A percentile compares a stretch with the other conserved stretches of the same genome.
Conservation (phyloP, 2,888 invertebrate species). For the Dyspetes luteomarginatus region DNA sequence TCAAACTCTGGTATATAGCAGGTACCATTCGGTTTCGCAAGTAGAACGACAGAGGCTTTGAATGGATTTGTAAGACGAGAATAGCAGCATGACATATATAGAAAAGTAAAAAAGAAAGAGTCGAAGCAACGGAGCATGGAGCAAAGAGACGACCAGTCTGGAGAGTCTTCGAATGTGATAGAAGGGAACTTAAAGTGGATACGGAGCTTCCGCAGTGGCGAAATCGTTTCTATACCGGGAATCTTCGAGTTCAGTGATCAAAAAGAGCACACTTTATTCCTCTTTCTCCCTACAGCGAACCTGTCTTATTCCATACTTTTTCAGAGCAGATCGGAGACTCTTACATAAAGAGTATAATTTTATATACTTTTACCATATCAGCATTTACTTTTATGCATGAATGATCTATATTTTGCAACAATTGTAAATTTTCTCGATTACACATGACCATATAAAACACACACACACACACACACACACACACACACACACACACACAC, state of each 20-base stretch:
- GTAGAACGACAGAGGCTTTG: conserved; percentile 21
- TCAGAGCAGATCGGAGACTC: too few relatives aligned
- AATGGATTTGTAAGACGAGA: conserved; percentile 29
- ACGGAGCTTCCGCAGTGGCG: conserved; percentile 23
- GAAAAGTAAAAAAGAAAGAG: background rate
- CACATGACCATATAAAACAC: too few relatives aligned
- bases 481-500: too few relatives aligned
- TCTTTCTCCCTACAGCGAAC: background rate
- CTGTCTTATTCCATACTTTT: too few relatives aligned
- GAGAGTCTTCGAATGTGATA: conserved; percentile 16
- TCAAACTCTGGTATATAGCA: background rate
- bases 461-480: too few relatives aligned
- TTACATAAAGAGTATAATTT: too few relatives aligned
- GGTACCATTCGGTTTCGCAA: conserved; percentile 32
- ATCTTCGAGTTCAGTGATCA: conserved; percentile 23
- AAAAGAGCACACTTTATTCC: conserved; percentile 4
- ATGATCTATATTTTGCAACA: too few relatives aligned
- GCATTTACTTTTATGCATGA: too few relatives aligned
- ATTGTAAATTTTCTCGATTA: too few relatives aligned
- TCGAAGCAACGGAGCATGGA: background rate
- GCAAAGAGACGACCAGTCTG: background rate
- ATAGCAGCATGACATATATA: conserved; percentile 15
- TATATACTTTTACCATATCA: too few relatives aligned
- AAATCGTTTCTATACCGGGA: conserved; percentile 31
- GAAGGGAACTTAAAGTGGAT: conserved; percentile 39